Percentiles rank a stretch among this genome's conserved stretches.
phyloP scores from a whole-genome alignment of 2,113 vertebrate genomes.

The Microcebus jonahi region DNA sequence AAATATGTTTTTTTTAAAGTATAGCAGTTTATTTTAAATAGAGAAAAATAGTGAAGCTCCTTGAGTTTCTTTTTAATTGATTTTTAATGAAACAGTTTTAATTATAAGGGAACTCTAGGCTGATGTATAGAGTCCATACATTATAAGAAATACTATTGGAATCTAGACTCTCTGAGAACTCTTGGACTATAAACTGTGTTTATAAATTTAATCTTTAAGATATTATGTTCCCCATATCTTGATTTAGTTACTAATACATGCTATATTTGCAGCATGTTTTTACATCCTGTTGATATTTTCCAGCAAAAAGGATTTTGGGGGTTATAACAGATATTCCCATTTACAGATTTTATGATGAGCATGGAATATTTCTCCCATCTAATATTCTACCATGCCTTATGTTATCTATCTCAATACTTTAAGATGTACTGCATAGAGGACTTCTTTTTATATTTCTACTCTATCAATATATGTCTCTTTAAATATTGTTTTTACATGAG shows the following conservation, averaged over 20 bases:
- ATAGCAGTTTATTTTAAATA: background rate
- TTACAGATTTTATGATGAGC: background rate
- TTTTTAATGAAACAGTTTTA: background rate
- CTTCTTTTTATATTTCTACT: background rate
- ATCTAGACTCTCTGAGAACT: background rate
- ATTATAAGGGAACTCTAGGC: background rate
- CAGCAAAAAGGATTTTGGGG: background rate
- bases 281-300: background rate
- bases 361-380: background rate
- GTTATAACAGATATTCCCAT: background rate
- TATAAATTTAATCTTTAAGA: slow-evolving; percentile 30
- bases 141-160: background rate
- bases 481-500: slow-evolving; percentile 35
- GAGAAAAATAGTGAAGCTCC: background rate
- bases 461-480: slow-evolving; percentile 2
- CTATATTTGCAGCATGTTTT: background rate
- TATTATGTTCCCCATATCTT: background rate
- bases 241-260: slow-evolving; percentile 54
- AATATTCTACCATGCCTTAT: background rate
- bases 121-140: background rate
- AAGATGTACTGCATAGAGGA: background rate
- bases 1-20: background rate
- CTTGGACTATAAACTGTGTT: slow-evolving; percentile 37
- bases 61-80: background rate
- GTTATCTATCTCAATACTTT: background rate